Base-by-base conservation (phyloP, 1,140 invertebrate genomes). In the Arctopsyche grandis region DNA sequence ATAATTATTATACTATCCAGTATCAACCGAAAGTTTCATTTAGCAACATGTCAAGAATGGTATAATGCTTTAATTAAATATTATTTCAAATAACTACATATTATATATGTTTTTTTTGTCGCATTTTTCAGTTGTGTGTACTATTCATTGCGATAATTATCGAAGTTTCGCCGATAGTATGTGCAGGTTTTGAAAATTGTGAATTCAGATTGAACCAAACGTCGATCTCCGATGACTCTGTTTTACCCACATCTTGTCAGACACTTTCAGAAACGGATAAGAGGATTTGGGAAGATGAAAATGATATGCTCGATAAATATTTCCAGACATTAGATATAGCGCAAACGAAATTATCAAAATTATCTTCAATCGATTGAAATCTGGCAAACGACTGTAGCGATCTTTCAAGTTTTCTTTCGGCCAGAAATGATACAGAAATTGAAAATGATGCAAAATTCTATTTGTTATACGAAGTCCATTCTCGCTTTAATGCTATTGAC, bases 271-370 rank as follows among this genome's bases (percentile, higher is more conserved):
- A 19, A 24, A 9, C 1, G 0, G 21, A 74, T 5, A 52, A 29
- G n/a, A 29, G 1, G 22, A 16, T 10, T 16, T 74, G 71, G 71
- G 22, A 21, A 22, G 44, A 56, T 22, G 71, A 74, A 74, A 74
- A 74, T 21, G 44, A 74, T 26, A 74, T 56, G n/a, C 48, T 74
- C 7, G 71, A 74, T n/a, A 14, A 74, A 26, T 74, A 56, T 74
- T 56, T 22, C 16, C 3, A 56, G 0, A 26, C 12, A 52, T 56
- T 74, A 24, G 71, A 74, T 74, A 9, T 16, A 10, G 71, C 44
- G 4, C 46, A 74, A 66, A 1, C 14, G 12, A 66, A 66, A 66
- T 66, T 66, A 66, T 60, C 63, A 26, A 26, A 24, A 9, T 66
- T 14, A 26, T 12, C 21, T 66, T 26, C 21, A 66, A 26, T 9